These are phyloP conservation scores for Yponomeuta sedellus DNA, from an alignment of 2,888 invertebrate species.

Conservation along the genomic window DNA sequence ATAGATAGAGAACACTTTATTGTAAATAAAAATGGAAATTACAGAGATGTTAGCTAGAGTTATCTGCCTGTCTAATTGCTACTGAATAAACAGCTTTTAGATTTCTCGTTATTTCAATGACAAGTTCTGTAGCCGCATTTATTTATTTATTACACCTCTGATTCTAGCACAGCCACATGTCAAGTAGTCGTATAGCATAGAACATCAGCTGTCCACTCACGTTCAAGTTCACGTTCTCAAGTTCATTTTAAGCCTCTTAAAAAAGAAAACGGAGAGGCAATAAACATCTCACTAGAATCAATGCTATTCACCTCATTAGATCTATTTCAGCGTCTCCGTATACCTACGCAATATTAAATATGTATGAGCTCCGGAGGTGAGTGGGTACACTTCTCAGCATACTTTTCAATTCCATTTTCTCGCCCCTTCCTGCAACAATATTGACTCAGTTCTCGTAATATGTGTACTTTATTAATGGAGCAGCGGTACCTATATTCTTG, in stretches of 20 bases:
- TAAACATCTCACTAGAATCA: background rate
- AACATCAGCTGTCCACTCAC: too few relatives aligned
- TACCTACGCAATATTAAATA: background rate
- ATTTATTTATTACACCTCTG: too few relatives aligned
- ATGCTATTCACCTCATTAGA: background rate
- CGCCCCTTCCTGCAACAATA: slow-evolving; percentile 27
- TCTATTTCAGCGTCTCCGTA: slow-evolving; percentile 2
- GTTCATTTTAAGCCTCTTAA: background rate
- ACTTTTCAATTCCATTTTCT: slow-evolving; percentile 36
- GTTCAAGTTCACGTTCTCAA: too few relatives aligned
- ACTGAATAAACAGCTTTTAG: too few relatives aligned
- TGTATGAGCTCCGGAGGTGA: background rate
- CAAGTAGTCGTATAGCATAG: too few relatives aligned
- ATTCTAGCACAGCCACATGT: too few relatives aligned
- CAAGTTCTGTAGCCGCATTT: too few relatives aligned
- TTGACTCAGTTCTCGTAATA: slow-evolving; percentile 32
- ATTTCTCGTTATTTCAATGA: too few relatives aligned
- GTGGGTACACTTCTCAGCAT: slow-evolving; percentile 15
- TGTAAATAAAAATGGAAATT: too few relatives aligned
- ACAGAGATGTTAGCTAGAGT: too few relatives aligned
- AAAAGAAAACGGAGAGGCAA: background rate
- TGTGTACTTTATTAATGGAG: slow-evolving; percentile 47
- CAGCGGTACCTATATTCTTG: slow-evolving; percentile 18
- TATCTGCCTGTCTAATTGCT: too few relatives aligned
- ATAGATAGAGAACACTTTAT: too few relatives aligned